These are phyloP conservation scores for Falco peregrinus DNA, from an alignment of 2,797 vertebrate genomes.

Conservation along the genomic window DNA sequence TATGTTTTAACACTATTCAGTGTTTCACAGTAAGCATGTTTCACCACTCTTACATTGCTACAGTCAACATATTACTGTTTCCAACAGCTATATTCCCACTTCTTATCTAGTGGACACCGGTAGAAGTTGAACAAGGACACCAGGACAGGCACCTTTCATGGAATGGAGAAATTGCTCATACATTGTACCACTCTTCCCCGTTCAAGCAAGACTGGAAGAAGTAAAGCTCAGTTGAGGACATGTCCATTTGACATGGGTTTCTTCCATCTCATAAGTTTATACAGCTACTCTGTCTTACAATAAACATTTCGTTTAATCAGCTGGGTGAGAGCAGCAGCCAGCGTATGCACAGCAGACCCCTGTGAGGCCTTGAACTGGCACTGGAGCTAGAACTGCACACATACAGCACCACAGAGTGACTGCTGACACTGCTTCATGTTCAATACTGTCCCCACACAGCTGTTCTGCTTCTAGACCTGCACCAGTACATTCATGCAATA, in stretches of 20 bases:
- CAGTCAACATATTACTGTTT: not conserved
- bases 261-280: not conserved
- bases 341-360: not conserved
- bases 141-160: not conserved
- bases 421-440: not conserved
- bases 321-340: not conserved
- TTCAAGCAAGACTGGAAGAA: not conserved
- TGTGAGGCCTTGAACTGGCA: rapidly evolving
- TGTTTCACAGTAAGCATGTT: not conserved
- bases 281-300: not conserved
- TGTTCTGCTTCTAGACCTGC: not conserved
- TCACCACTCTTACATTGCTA: not conserved
- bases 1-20: not conserved
- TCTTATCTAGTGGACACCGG: not conserved
- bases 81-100: not conserved
- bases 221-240: not conserved
- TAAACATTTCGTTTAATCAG: not conserved
- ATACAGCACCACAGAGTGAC: too few species aligned
- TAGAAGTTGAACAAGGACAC: not conserved
- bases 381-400: not conserved
- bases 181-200: not conserved
- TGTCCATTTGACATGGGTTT: not conserved
- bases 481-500: rapidly evolving
- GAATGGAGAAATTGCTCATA: not conserved
- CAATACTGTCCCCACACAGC: not conserved